Conservation (phyloP, 2,888 invertebrate genomes). For the Xanthia togata region DNA sequence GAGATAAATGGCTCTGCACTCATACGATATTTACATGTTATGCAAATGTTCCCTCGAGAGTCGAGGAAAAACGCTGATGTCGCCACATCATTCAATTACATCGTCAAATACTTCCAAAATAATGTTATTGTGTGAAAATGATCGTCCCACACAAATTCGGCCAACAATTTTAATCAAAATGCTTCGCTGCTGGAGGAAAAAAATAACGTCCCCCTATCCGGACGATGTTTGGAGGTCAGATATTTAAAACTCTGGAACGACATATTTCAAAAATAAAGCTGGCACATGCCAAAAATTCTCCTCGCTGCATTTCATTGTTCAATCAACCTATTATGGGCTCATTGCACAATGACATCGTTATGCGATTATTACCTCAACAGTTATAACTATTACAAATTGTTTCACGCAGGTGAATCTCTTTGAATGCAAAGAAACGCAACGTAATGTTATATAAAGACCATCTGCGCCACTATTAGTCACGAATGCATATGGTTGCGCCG, state of each 20-base stretch:
- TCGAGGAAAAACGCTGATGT: constrained; percentile 18
- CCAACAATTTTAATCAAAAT: constrained; percentile 55
- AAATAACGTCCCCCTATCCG: constrained; percentile 29
- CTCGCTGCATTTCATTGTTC: constrained; percentile 22
- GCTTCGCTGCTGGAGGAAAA: constrained; percentile 37
- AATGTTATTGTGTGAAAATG: constrained; percentile 46
- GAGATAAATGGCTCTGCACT: constrained; percentile 48
- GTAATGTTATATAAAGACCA: constrained; percentile 76
- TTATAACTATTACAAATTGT: constrained; percentile 54
- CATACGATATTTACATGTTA: constrained; percentile 46
- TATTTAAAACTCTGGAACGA: constrained; percentile 51
- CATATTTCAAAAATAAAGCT: constrained; percentile 51
- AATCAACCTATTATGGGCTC: constrained; percentile 22
- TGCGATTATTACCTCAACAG: constrained; percentile 47
- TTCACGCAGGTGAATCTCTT: constrained; percentile 69
- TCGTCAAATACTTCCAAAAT: constrained; percentile 31
- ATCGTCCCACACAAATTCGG: constrained; percentile 41
- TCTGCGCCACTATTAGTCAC: constrained; percentile 81
- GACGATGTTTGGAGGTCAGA: constrained; percentile 44
- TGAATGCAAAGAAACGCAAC: constrained; percentile 68
- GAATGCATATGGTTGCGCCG: constrained; percentile 84
- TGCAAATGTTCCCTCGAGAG: constrained; percentile 40
- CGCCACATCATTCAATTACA: constrained; percentile 30
- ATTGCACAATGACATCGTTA: constrained; percentile 46
- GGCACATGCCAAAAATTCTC: constrained; percentile 18